Conservation (phyloP, 92 coral and sea anemone genomes). For the Montipora capitata region DNA sequence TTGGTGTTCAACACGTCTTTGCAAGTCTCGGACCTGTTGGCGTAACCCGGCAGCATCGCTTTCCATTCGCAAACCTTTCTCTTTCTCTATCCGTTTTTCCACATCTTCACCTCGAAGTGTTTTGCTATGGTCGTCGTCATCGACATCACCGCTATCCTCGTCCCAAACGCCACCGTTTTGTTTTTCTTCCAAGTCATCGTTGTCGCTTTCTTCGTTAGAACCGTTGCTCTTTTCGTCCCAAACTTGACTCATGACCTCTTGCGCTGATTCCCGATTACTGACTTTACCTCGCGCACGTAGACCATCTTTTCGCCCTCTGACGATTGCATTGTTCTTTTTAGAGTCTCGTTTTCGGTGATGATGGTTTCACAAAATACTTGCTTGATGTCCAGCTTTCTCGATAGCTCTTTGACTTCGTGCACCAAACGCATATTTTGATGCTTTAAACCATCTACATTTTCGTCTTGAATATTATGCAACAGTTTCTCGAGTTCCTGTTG, state of each 20-base stretch:
- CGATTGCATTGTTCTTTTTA: slow-evolving; percentile 58
- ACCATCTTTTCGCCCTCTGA: slow-evolving; percentile 51
- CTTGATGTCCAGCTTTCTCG: slow-evolving; percentile 65
- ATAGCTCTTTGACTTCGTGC: slow-evolving; percentile 35
- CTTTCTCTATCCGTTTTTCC: too few species aligned
- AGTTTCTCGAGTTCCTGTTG: slow-evolving; percentile 61
- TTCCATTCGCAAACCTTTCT: too few species aligned
- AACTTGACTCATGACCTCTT: slow-evolving; percentile 43
- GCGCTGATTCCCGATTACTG: slow-evolving; percentile 39
- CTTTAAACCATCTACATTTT: slow-evolving; percentile 41
- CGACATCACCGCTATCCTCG: neutral
- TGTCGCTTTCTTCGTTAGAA: slow-evolving; percentile 51
- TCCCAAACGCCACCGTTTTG: too few species aligned
- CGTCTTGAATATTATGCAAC: slow-evolving; percentile 61
- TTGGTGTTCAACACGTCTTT: too few species aligned
- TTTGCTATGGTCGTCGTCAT: neutral
- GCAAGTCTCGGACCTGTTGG: too few species aligned
- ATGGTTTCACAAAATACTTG: slow-evolving; percentile 84
- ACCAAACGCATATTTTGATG: slow-evolving; percentile 66
- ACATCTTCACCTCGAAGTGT: too few species aligned
- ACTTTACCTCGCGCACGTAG: slow-evolving; percentile 47
- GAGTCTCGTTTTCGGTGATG: slow-evolving; percentile 71
- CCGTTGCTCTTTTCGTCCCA: neutral
- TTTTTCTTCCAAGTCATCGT: neutral
- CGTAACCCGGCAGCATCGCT: too few species aligned